A percentile compares a stretch with the other conserved stretches of the same genome.
Evolutionary conservation across 2,113 vertebrate genomes (phyloP).

Genomic region (Etheostoma cragini): DNA sequence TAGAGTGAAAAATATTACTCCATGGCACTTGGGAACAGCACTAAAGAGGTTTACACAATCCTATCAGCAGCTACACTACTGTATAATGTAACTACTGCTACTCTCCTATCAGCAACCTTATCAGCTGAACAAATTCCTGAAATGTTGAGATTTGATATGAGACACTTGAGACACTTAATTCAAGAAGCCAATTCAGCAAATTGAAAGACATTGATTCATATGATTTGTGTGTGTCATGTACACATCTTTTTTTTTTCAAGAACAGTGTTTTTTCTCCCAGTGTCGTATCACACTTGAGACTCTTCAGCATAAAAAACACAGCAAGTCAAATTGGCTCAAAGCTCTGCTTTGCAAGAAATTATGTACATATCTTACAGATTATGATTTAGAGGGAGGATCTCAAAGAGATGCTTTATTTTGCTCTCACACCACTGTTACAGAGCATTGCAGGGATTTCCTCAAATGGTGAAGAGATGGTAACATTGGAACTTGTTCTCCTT

Average conservation of each 20-base stretch:
- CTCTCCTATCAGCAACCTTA: not conserved
- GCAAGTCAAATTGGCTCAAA: not conserved
- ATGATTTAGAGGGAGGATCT: slow-evolving; percentile 1
- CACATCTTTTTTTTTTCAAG: not conserved
- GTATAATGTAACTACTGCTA: not conserved
- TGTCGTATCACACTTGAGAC: not conserved
- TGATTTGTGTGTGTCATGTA: not conserved
- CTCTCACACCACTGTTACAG: not conserved
- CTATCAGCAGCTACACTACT: not conserved
- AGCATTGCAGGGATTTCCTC: slow-evolving; percentile 72
- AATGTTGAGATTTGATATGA: not conserved
- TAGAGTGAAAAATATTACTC: slow-evolving; percentile 5
- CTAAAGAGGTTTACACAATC: slow-evolving; percentile 16
- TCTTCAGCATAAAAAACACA: slow-evolving; percentile 4
- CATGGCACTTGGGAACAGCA: not conserved
- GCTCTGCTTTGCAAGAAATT: not conserved
- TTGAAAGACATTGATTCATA: not conserved
- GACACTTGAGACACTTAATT: not conserved
- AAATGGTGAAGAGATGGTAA: slow-evolving; percentile 78
- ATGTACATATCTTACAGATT: not conserved
- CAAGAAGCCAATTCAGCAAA: not conserved
- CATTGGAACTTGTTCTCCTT: slow-evolving; percentile 81
- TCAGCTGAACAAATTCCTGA: not conserved
- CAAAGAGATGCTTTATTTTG: not conserved
- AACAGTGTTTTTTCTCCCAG: too few species aligned